Evolutionary conservation across 1,140 invertebrate species (phyloP), one percentile per base, ranked within the genome.

Genomic region (Chelonus insularis): DNA sequence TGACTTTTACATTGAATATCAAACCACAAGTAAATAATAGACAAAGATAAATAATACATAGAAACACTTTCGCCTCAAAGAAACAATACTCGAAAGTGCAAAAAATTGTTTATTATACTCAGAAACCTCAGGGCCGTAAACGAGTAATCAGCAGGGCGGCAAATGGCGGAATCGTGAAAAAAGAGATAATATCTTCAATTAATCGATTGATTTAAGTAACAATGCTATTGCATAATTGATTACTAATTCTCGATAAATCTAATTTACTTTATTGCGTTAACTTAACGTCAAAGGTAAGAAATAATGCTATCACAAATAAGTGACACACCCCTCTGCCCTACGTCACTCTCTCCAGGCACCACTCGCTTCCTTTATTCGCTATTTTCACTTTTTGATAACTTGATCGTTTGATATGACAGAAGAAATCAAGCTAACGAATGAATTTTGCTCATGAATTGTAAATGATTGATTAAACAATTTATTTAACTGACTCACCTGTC

Each of bases 311-410:
- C 20, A n/a, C 37, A 12, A 39, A 12, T 14, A 12, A 43, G 51
- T 61, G 59, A 61, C 59, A 61, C 59, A 61, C 59, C 59, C 59
- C 51, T 55, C 23, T 14, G 39, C 29, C 50, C 51, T 23, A 54
- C 41, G 23, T 47, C 59, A 37, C 23, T 47, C 36, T 36, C 21
- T 34, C 23, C 21, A 39, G 20, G 14, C 58, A 25, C 11, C 32
- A 20, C 14, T 16, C 6, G 9, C 51, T 9, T 20, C 32, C 5
- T 7, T 36, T 20, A n/a, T 8, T 8, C 1, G 1, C 12, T 50
- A 21, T 50, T 8, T 23, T 50, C 4, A 9, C 2, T 18, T 16
- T 8, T 18, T 18, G 12, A 4, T 4, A 2, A 45, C 3, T 45
- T 18, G 4, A 9, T 32, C 29, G 4, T 9, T 32, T 32, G 4